These are phyloP conservation scores for Macrostomum lignano DNA, from an alignment of 1,140 invertebrate genomes.

Conservation along the genomic window DNA sequence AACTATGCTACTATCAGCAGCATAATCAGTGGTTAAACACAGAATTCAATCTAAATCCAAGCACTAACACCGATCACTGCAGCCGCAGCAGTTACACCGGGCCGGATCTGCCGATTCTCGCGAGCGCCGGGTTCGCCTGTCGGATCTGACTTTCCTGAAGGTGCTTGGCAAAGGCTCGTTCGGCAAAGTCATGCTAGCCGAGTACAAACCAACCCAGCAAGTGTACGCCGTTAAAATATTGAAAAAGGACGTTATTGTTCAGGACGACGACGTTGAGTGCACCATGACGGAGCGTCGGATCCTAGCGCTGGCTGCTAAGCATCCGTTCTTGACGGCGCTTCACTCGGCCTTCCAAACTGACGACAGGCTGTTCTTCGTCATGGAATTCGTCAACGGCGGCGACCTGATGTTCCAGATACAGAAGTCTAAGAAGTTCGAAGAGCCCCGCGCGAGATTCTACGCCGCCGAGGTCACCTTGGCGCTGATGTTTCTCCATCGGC, in stretches of 20 bases:
- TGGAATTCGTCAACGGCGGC: constrained; percentile 97
- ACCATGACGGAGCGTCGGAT: constrained; percentile 94
- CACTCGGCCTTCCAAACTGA: constrained; percentile 91
- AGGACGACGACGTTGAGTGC: constrained; percentile 97
- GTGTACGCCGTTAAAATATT: constrained; percentile 91
- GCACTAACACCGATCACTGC: too few relatives aligned
- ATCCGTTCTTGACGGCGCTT: constrained; percentile 86
- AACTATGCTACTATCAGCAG: too few relatives aligned
- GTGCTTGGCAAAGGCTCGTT: constrained; percentile 96
- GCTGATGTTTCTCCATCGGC: constrained; percentile 73
- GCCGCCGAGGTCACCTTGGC: constrained; percentile 98
- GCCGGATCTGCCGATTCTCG: too few relatives aligned
- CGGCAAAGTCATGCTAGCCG: constrained; percentile 92
- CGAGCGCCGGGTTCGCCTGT: too few relatives aligned
- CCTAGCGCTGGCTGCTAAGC: constrained; percentile 67
- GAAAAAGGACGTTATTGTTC: constrained; percentile 93
- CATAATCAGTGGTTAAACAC: too few relatives aligned
- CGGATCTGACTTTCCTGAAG: constrained; percentile 33
- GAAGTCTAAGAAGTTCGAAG: constrained; percentile 82
- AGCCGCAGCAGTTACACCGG: too few relatives aligned
- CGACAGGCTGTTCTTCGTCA: constrained; percentile 78
- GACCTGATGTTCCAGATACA: constrained; percentile 99
- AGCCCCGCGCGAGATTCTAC: constrained; percentile 77
- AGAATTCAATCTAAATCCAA: too few relatives aligned
- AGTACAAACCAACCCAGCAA: constrained; percentile 67